phyloP scores from a whole-genome alignment of 2,888 invertebrate species.

The Polydrusus cervinus region DNA sequence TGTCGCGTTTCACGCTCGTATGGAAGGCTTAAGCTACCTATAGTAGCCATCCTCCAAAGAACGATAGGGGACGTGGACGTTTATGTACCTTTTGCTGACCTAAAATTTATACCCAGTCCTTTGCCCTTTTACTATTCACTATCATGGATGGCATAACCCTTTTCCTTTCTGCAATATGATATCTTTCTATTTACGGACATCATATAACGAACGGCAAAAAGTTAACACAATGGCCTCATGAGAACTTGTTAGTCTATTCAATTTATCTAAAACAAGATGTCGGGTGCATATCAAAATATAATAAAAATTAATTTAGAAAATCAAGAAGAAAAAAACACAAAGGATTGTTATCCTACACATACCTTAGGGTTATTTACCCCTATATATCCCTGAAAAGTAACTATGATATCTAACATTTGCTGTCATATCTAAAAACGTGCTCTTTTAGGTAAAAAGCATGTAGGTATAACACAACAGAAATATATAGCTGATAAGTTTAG shows the following conservation, averaged over 20 bases:
- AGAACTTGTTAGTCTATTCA: slow-evolving; percentile 19
- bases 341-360: too few relatives aligned
- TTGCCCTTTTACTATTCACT: not conserved
- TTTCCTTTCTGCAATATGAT: slow-evolving; percentile 34
- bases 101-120: not conserved
- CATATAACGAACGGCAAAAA: slow-evolving; percentile 31
- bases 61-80: too few relatives aligned
- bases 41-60: too few relatives aligned
- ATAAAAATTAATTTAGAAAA: slow-evolving; percentile 2
- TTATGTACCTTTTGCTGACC: not conserved
- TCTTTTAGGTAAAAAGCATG: too few relatives aligned
- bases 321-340: not conserved
- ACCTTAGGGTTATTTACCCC: too few relatives aligned
- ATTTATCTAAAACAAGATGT: slow-evolving; percentile 28
- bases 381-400: too few relatives aligned
- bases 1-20: too few relatives aligned
- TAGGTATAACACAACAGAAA: too few relatives aligned
- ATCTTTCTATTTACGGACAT: slow-evolving; percentile 47
- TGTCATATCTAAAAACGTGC: too few relatives aligned
- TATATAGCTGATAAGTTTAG: too few relatives aligned
- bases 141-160: slow-evolving; percentile 22
- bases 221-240: slow-evolving; percentile 27
- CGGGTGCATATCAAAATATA: slow-evolving; percentile 34
- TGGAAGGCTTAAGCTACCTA: too few relatives aligned
- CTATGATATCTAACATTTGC: too few relatives aligned